These are phyloP conservation scores for Drosophila kohkoa DNA, from an alignment of 1,140 invertebrate genomes.

Conservation along the genomic window DNA sequence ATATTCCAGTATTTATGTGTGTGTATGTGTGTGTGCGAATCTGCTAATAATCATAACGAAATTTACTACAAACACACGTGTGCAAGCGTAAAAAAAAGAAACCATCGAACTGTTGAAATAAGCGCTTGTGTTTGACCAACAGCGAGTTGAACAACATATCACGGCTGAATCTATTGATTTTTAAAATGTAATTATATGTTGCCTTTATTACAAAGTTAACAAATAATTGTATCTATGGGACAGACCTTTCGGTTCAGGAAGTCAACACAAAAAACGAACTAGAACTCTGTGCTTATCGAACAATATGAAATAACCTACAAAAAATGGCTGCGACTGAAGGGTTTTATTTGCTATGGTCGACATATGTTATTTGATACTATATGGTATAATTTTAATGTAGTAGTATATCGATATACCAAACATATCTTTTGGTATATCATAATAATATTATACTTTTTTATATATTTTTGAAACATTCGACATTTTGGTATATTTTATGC, in stretches of 20 bases:
- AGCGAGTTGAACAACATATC: background rate
- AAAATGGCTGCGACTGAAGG: too few species aligned
- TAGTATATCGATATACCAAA: too few species aligned
- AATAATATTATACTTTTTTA: too few species aligned
- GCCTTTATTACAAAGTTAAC: background rate
- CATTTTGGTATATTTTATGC: too few species aligned
- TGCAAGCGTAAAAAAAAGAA: background rate
- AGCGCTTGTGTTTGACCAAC: slow-evolving; percentile 7
- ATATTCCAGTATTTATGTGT: background rate
- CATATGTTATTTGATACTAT: too few species aligned
- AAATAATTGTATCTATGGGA: background rate
- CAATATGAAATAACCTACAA: too few species aligned
- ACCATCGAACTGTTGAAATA: background rate
- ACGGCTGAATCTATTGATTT: background rate
- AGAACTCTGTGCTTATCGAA: too few species aligned
- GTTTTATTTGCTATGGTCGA: too few species aligned
- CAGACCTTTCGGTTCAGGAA: background rate
- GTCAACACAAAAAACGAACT: background rate
- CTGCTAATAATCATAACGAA: slow-evolving; percentile 34
- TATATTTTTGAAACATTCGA: too few species aligned
- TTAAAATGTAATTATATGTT: background rate
- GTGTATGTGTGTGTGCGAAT: slow-evolving; percentile 6
- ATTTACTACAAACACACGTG: slow-evolving; percentile 35
- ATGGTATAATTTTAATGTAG: too few species aligned
- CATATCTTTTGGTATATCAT: too few species aligned